A percentile compares a stretch with the other conserved stretches of the same genome.
These are phyloP conservation scores for Merluccius polli DNA, from an alignment of 2,797 vertebrate genomes.

Conservation along the genomic window DNA sequence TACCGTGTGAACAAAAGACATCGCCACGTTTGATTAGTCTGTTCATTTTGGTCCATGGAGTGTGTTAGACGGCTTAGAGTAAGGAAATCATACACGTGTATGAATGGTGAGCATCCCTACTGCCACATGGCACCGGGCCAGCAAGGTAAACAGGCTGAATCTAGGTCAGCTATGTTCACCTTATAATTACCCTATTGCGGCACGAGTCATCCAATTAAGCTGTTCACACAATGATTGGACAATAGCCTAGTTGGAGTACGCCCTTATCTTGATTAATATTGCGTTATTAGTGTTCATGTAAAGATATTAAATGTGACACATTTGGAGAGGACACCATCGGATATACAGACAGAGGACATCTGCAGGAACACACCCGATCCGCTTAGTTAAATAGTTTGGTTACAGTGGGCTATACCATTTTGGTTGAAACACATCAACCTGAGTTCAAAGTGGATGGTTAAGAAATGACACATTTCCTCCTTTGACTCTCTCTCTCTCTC, in stretches of 20 bases:
- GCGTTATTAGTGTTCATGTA: not conserved
- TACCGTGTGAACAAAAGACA: not conserved
- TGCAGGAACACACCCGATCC: not conserved
- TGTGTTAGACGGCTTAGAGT: not conserved
- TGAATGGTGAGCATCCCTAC: too few relatives aligned
- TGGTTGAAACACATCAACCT: not conserved
- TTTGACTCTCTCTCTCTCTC: too few relatives aligned
- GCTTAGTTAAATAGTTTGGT: too few relatives aligned
- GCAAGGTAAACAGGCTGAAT: not conserved
- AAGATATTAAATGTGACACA: not conserved
- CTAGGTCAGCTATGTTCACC: not conserved
- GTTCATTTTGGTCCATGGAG: not conserved
- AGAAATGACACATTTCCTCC: too few relatives aligned
- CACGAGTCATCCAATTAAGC: not conserved
- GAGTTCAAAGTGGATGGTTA: not conserved
- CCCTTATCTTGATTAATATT: not conserved
- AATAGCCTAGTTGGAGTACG: not conserved
- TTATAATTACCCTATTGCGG: not conserved
- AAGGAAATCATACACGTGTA: too few relatives aligned
- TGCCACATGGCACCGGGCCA: too few relatives aligned
- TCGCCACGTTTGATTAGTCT: not conserved
- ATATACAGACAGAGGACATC: not conserved
- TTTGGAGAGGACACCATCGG: not conserved
- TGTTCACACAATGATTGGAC: not conserved
- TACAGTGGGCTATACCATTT: not conserved